phyloP scores from a whole-genome alignment of 2,797 vertebrate genomes.

The Loris lydekkerianus region DNA sequence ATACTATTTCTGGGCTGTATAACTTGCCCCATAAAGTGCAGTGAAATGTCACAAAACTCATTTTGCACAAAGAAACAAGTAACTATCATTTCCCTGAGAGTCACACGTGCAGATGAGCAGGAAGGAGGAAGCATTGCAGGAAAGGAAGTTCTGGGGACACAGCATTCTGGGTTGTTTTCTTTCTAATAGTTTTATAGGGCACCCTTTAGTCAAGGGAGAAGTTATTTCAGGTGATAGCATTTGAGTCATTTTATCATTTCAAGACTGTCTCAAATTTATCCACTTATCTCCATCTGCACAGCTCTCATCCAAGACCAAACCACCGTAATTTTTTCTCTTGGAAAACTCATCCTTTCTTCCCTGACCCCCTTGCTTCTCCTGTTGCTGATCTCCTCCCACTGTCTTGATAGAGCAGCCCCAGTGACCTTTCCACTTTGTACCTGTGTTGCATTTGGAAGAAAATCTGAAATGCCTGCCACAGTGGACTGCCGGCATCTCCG shows the following conservation, averaged over 20 bases:
- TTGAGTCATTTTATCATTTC: background rate
- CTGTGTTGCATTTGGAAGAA: background rate
- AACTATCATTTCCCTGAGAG: background rate
- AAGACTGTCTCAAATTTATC: background rate
- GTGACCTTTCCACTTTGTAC: background rate
- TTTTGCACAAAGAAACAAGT: background rate
- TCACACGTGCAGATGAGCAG: background rate
- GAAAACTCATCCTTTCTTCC: background rate
- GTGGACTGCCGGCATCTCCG: background rate
- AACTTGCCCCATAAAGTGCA: background rate
- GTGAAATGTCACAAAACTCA: background rate
- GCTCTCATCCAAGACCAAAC: background rate
- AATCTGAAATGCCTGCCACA: background rate
- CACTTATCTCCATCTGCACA: background rate
- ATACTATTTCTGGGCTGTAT: background rate
- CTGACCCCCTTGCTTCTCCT: background rate
- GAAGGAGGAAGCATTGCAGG: background rate
- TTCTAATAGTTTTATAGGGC: rapidly evolving
- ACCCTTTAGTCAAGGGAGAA: background rate
- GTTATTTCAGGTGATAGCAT: background rate
- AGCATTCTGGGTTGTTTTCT: rapidly evolving
- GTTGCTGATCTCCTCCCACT: background rate
- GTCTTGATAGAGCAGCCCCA: background rate
- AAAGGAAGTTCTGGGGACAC: background rate
- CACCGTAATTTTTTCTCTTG: background rate